Base-by-base conservation (phyloP, 2,888 invertebrate species). In the Chymomyza caudatula region DNA sequence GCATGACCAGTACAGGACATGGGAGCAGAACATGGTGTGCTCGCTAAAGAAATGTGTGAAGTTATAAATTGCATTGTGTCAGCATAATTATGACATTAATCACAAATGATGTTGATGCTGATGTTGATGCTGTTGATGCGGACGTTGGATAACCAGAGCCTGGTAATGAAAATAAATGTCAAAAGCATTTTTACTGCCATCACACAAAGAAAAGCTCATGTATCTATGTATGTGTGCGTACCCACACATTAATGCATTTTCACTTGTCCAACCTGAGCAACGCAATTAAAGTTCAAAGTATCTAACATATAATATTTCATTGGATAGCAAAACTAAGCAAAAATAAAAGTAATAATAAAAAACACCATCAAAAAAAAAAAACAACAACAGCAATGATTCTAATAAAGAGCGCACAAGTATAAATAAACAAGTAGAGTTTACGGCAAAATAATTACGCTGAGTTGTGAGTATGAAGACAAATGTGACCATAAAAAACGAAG, bases 21-120 rank as follows among this genome's bases (percentile, higher is more conserved):
- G 25, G 17, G 17, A 37, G 47, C 43, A 47, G 49, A 51, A 57
- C 56, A 63, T 25, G 42, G 20, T 49, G 15, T 25, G 42, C 15
- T 17, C 23, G 51, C 51, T 54, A 65, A 56, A 57, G 61, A 52
- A 65, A 65, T 60, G 65, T 66, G 61, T 66, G 62, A 66, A 66
- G 62, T 66, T 66, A 66, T 66, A 66, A 66, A 66, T 66, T 66
- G 62, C 66, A 66, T 66, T 66, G 62, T 66, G 66, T 66, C 66
- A 66, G 62, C 66, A 66, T 66, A 66, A 66, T 66, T 66, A 66
- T 66, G 66, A 66, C 66, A 66, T 66, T 66, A 66, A 66, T 66
- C 66, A 66, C 66, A 62, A 63, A 55, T 59, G 58, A 59, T 66
- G 65, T 58, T 60, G 63, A 53, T 62, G 62, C 23, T 15, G 44